These are phyloP conservation scores for Sarcophaga subvicina DNA, from an alignment of 2,888 invertebrate species.

Conservation along the genomic window DNA sequence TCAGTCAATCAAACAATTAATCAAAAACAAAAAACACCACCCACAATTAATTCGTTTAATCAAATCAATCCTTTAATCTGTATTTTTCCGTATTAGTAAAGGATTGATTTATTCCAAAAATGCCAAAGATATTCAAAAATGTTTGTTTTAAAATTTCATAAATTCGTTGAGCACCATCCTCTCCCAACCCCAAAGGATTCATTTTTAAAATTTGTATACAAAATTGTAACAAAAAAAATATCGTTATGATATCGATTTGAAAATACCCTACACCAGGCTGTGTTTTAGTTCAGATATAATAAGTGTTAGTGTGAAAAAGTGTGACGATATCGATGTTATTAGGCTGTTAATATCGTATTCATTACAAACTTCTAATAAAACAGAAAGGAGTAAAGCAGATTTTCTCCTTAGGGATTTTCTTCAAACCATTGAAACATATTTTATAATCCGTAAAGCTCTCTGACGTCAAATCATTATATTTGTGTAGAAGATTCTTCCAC, in stretches of 20 bases:
- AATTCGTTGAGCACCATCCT: constrained; percentile 51
- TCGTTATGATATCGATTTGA: neutral
- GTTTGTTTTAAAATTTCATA: constrained; percentile 37
- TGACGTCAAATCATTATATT: too few species aligned
- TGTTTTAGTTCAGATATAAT: neutral
- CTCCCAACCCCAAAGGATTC: neutral
- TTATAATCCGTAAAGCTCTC: too few species aligned
- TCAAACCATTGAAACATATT: too few species aligned
- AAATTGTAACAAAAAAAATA: neutral
- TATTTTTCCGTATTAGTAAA: neutral
- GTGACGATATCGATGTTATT: too few species aligned
- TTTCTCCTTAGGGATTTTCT: too few species aligned
- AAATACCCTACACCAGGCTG: constrained; percentile 37
- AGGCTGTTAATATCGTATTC: too few species aligned
- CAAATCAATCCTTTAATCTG: neutral
- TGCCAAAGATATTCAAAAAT: constrained; percentile 1
- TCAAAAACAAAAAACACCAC: neutral
- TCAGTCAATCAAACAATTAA: neutral
- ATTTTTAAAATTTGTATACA: neutral
- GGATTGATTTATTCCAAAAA: neutral
- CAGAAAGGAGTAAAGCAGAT: too few species aligned
- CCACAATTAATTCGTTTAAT: neutral
- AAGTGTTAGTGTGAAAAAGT: too few species aligned
- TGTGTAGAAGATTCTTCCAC: too few species aligned
- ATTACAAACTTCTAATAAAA: too few species aligned